A percentile compares a stretch with the other conserved stretches of the same genome.
phyloP scores from a whole-genome alignment of 2,888 invertebrate species.

The Osmoderma eremita region DNA sequence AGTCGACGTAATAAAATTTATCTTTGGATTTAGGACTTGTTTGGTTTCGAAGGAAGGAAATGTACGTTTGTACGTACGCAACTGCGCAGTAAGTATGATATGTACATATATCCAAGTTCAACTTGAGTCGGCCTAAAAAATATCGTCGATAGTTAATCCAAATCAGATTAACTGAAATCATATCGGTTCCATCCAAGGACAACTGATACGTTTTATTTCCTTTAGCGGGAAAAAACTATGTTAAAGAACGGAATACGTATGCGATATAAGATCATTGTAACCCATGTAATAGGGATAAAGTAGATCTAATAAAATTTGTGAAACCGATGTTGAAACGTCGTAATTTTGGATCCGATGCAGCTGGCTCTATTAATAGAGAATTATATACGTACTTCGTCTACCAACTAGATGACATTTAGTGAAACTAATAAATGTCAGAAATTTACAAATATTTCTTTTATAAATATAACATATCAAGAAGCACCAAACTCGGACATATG shows the following conservation, averaged over 20 bases:
- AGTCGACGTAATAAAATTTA: constrained; percentile 23
- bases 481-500: too few relatives aligned
- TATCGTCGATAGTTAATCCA: constrained; percentile 26
- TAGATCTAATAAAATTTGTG: constrained; percentile 30
- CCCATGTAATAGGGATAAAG: constrained; percentile 4
- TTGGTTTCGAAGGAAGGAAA: constrained; percentile 19
- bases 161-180: constrained; percentile 26
- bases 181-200: constrained; percentile 16
- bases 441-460: too few relatives aligned
- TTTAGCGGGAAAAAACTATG: neutral
- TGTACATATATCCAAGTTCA: too few relatives aligned
- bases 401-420: constrained; percentile 34
- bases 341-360: constrained; percentile 35
- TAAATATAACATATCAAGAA: too few relatives aligned
- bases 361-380: constrained; percentile 33
- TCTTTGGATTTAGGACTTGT: constrained; percentile 20
- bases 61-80: constrained; percentile 8
- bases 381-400: constrained; percentile 32
- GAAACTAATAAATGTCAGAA: constrained; percentile 14
- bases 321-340: constrained; percentile 20
- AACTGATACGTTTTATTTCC: neutral
- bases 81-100: neutral
- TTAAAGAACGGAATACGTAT: neutral
- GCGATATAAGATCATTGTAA: neutral
- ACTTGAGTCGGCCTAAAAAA: constrained; percentile 13